Evolutionary conservation across 2,888 invertebrate species (phyloP).

Genomic region (Drosophila subsilvestris): DNA sequence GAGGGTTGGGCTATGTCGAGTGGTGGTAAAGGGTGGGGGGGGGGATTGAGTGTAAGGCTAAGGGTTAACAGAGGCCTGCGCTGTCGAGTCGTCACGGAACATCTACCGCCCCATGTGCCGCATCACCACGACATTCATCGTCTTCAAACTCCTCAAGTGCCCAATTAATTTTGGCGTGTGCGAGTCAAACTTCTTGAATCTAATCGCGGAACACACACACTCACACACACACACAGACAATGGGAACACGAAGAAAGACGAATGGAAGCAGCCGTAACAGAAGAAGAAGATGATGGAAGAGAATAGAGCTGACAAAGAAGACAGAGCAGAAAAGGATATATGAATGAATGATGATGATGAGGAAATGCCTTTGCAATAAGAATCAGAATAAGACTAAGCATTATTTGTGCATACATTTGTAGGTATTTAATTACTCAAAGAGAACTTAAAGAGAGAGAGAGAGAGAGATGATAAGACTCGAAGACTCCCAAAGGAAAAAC

Average conservation of each 20-base stretch:
- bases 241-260: conserved; percentile 18
- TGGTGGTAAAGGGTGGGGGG: not conserved
- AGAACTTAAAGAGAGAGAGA: too few species aligned
- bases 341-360: too few species aligned
- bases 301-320: not conserved
- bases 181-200: conserved; percentile 51
- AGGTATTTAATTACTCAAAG: too few species aligned
- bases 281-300: conserved; percentile 3
- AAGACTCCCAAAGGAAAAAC: too few species aligned
- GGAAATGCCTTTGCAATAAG: too few species aligned
- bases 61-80: conserved; percentile 45
- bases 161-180: conserved; percentile 56
- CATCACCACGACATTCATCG: conserved; percentile 19
- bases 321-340: too few species aligned
- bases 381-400: too few species aligned
- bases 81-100: conserved; percentile 44
- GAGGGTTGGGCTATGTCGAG: conserved; percentile 1
- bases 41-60: conserved; percentile 21
- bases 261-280: not conserved
- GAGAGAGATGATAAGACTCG: too few species aligned
- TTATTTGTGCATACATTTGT: too few species aligned
- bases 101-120: not conserved
- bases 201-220: conserved; percentile 35
- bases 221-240: conserved; percentile 3
- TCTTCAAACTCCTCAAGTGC: conserved; percentile 49